Evolutionary conservation across 2,113 vertebrate genomes (phyloP).

Genomic region (Rana temporaria): DNA sequence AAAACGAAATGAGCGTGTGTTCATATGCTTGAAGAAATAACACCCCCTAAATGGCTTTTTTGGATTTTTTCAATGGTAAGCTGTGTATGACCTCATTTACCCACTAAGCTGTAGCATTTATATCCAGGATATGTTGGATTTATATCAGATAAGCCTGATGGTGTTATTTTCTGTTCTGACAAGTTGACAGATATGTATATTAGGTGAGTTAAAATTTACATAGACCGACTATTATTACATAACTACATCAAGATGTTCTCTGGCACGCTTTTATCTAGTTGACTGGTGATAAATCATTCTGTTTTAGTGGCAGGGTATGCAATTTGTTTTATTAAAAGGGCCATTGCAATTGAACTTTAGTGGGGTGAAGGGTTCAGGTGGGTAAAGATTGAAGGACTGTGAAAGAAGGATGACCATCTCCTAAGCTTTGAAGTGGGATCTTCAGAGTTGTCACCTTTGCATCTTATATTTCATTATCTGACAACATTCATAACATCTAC

Average conservation of each 20-base stretch:
- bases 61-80: no score
- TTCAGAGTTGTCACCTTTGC: conserved; percentile 8
- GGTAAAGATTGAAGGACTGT: conserved; percentile 27
- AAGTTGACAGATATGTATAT: no score
- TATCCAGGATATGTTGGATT: no score
- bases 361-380: conserved; percentile 43
- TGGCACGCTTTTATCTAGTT: conserved; percentile 40
- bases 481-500: conserved; percentile 10
- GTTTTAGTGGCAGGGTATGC: neutral
- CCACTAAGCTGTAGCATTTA: no score
- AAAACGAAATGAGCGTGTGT: no score
- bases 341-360: conserved; percentile 36
- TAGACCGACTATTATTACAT: conserved; percentile 1
- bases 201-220: no score
- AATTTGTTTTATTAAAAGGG: conserved; percentile 16
- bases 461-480: conserved; percentile 26
- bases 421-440: conserved; percentile 28
- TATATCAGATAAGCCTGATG: no score
- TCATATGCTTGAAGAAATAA: no score
- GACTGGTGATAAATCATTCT: conserved; percentile 33
- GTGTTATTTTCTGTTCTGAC: no score
- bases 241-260: conserved; percentile 36
- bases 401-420: neutral
- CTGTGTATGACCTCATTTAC: no score
- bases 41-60: no score